Conservation (phyloP, 2,888 invertebrate species). For the Caenorhabditis macrosperma region DNA sequence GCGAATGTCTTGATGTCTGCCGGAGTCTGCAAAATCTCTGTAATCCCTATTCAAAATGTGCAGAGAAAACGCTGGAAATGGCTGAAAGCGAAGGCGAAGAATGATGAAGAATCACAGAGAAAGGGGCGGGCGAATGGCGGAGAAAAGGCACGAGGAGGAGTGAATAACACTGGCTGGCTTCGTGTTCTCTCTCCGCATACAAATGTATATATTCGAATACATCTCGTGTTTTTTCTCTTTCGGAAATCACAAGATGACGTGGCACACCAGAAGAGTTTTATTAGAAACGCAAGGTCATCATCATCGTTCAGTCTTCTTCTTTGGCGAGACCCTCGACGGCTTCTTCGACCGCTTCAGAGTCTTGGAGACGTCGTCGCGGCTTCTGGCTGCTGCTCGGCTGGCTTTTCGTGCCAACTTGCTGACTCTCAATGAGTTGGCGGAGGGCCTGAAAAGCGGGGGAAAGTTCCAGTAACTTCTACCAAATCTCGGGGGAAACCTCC, state of each 20-base stretch:
- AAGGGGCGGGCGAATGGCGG: no score
- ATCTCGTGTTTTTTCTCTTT: background rate
- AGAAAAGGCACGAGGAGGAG: no score
- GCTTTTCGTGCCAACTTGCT: background rate
- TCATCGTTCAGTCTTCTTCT: no score
- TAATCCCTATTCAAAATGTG: no score
- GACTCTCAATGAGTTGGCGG: slow-evolving; percentile 23
- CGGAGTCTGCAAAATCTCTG: no score
- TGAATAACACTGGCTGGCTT: background rate
- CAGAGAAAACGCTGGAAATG: no score
- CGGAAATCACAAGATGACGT: background rate
- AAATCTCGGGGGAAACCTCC: slow-evolving; percentile 5
- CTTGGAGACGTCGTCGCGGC: background rate
- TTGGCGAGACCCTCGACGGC: background rate
- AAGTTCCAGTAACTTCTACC: no score
- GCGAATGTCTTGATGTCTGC: no score
- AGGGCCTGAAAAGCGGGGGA: slow-evolving; percentile 31
- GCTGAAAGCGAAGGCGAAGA: no score
- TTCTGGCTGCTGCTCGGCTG: background rate
- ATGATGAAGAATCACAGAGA: background rate
- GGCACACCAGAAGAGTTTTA: background rate
- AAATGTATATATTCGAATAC: no score
- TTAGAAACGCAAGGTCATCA: no score
- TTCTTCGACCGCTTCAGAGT: slow-evolving; percentile 33
- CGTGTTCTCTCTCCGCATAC: background rate